Evolutionary conservation across 2,888 invertebrate genomes (phyloP).

Genomic region (Microctonus hyperodae): DNA sequence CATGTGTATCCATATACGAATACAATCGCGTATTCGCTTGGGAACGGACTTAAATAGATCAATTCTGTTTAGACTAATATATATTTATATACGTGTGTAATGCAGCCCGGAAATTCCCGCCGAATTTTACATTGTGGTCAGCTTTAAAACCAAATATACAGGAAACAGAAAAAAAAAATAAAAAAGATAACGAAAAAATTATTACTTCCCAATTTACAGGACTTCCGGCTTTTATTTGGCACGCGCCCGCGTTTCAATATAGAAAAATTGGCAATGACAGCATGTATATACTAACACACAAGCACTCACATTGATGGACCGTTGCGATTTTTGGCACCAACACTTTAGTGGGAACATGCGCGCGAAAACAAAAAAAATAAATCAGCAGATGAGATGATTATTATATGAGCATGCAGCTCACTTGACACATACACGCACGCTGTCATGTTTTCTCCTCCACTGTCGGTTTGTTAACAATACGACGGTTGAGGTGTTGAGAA

Average conservation of each 20-base stretch:
- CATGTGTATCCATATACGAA: neutral
- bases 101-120: conserved; percentile 7
- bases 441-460: neutral
- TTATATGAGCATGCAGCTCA: neutral
- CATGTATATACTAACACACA: neutral
- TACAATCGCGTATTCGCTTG: neutral
- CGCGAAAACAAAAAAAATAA: conserved; percentile 25
- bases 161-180: neutral
- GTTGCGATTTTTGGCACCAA: conserved; percentile 3
- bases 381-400: conserved; percentile 13
- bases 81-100: neutral
- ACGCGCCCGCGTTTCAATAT: neutral
- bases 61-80: neutral
- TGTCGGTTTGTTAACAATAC: neutral
- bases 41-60: neutral
- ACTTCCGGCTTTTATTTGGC: conserved; percentile 17
- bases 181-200: neutral
- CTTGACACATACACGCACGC: conserved; percentile 12
- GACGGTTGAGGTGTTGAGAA: neutral
- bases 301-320: neutral
- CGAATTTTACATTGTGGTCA: neutral
- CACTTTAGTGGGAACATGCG: neutral
- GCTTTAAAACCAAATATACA: neutral
- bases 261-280: neutral
- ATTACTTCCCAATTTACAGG: neutral